phyloP scores from a whole-genome alignment of 2,888 invertebrate genomes.

The Microctonus brassicae region DNA sequence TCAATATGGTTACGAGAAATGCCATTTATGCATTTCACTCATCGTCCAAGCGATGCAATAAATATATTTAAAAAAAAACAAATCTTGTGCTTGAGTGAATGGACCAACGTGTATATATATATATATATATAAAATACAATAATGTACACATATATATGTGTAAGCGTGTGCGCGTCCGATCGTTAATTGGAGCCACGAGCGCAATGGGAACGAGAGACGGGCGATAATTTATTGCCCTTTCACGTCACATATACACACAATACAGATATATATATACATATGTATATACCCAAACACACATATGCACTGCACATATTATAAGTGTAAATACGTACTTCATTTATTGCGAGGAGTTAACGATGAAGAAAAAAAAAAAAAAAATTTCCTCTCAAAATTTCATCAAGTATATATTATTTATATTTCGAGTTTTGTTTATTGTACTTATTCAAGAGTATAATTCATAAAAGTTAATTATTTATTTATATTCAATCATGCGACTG shows the following conservation, averaged over 20 bases:
- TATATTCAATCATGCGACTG: not conserved
- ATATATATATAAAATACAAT: not conserved
- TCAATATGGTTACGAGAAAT: not conserved
- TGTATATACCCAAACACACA: not conserved
- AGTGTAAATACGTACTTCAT: not conserved
- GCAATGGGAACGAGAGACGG: not conserved
- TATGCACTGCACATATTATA: not conserved
- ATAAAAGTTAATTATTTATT: no score
- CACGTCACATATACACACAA: not conserved
- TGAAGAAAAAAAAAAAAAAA: not conserved
- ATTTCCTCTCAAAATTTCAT: not conserved
- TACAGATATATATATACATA: not conserved
- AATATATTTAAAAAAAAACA: not conserved
- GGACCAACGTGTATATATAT: not conserved
- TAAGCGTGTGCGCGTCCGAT: not conserved
- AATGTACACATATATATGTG: not conserved
- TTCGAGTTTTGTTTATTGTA: not conserved
- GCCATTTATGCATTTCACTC: not conserved
- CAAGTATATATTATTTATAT: no score
- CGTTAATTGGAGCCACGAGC: slow-evolving; percentile 16
- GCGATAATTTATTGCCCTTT: slow-evolving; percentile 2
- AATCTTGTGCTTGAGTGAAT: not conserved
- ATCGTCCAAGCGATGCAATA: not conserved
- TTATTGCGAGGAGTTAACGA: not conserved
- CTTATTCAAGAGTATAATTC: no score